Percentiles rank a stretch among this genome's conserved stretches.
Conservation (phyloP, 2,113 vertebrate genomes). For the Muntiacus muntjak region DNA sequence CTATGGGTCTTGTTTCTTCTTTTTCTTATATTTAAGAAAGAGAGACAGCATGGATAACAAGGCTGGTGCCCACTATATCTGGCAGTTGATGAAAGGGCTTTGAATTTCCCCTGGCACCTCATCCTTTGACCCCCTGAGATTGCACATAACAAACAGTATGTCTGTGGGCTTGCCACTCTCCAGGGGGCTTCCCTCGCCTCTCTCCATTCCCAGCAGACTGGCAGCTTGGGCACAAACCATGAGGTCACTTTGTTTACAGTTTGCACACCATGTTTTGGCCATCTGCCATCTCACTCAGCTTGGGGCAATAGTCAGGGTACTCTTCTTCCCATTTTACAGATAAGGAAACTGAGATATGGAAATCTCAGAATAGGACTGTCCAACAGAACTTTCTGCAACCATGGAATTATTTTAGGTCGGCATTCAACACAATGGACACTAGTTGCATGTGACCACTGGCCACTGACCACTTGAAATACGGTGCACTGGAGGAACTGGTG, state of each 20-base stretch:
- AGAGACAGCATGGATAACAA: accelerated
- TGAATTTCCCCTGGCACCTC: background rate
- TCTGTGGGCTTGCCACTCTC: too few relatives aligned
- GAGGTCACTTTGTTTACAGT: background rate
- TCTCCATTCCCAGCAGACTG: background rate
- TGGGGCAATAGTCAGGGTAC: background rate
- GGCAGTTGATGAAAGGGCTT: background rate
- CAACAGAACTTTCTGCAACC: accelerated
- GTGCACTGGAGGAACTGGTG: background rate
- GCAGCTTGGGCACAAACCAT: background rate
- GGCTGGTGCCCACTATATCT: background rate
- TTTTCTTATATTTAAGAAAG: background rate
- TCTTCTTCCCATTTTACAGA: background rate
- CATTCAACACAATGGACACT: accelerated
- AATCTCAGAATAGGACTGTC: background rate
- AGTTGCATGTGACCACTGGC: accelerated
- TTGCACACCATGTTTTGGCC: background rate
- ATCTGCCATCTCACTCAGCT: background rate
- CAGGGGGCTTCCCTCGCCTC: accelerated
- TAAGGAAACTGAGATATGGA: background rate
- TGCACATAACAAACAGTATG: background rate
- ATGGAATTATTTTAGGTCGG: accelerated
- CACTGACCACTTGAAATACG: accelerated
- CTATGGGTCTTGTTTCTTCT: background rate
- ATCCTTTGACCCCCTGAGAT: background rate